These are phyloP conservation scores for Cerastis leucographa DNA, from an alignment of 2,888 invertebrate genomes.

Conservation along the genomic window DNA sequence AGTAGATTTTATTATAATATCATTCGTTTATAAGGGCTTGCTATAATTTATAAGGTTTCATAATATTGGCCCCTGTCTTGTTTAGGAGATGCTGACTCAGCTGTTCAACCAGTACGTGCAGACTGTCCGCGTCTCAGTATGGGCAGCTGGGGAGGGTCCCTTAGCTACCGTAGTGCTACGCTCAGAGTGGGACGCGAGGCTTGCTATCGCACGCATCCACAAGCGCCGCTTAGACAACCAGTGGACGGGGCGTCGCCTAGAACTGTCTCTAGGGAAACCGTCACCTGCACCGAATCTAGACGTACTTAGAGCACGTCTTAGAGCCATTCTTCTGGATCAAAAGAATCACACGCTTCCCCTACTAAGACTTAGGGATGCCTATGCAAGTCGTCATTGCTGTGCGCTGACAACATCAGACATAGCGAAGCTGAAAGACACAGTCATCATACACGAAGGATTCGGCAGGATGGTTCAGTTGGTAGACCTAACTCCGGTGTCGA, in stretches of 20 bases:
- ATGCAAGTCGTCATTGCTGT: constrained; percentile 95
- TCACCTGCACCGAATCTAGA: constrained; percentile 92
- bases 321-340: constrained; percentile 94
- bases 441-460: constrained; percentile 84
- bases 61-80: constrained; percentile 18
- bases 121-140: constrained; percentile 82
- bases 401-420: constrained; percentile 93
- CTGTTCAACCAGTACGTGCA: constrained; percentile 85
- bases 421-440: constrained; percentile 94
- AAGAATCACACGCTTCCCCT: constrained; percentile 94
- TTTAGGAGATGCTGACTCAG: constrained; percentile 84
- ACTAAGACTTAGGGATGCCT: constrained; percentile 95
- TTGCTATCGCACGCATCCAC: constrained; percentile 95
- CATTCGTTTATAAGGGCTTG: constrained; percentile 1
- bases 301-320: constrained; percentile 92
- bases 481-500: constrained; percentile 81
- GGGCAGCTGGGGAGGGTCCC: constrained; percentile 87
- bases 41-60: neutral
- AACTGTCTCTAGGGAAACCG: constrained; percentile 92
- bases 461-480: constrained; percentile 86
- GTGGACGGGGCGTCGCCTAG: constrained; percentile 93
- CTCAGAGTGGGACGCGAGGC: constrained; percentile 93
- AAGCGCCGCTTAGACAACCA: constrained; percentile 93
- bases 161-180: constrained; percentile 93
- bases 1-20: neutral